Evolutionary conservation across 2,113 vertebrate genomes (phyloP), one percentile per base, ranked within the genome.

Genomic region (Herpetotheres cachinnans): DNA sequence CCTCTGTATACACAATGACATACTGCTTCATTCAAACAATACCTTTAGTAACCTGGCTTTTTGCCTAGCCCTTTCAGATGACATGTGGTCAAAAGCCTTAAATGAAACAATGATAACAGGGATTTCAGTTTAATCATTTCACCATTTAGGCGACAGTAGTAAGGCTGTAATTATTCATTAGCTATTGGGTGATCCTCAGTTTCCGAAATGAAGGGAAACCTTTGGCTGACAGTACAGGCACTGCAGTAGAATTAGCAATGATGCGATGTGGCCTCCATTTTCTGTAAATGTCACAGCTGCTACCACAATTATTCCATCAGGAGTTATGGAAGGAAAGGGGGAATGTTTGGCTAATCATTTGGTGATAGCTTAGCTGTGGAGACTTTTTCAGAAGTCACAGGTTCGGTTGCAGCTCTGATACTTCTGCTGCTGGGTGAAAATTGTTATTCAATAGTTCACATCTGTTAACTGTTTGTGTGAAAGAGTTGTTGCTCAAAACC

Each of bases 101-200:
- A 76, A 81, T 46, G 82, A 85, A 95, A 77, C 27, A 81, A 16
- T 8, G 44, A 82, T 88, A 36, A 71, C 27, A 52, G 38, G 12
- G 44, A 78, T 92, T 95, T 95, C 80, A 69, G 29, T 77, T 93
- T 90, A 58, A 90, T 81, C 6, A 72, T 93, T 95, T 94, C 71
- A 72, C 46, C 2, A 0, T 40, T 20, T 29, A 69, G 34, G n/a
- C 50, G 32, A 89, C n/a, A 91, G 62, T 61, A 78, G 77, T 56
- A 82, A 80, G 67, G 38, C 72, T 83, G 38, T 84, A 95, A 92
- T 95, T 91, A 93, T 94, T 93, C 5, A 1, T 22, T 72, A 86
- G 70, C 40, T 47, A 34, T 19, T 82, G 74, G 63, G 44, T 95
- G 78, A 88, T 81, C 56, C 19, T 86, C 70, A 65, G 69, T 44